Base-by-base conservation (phyloP, 2,797 vertebrate species). In the Coendou prehensilis region DNA sequence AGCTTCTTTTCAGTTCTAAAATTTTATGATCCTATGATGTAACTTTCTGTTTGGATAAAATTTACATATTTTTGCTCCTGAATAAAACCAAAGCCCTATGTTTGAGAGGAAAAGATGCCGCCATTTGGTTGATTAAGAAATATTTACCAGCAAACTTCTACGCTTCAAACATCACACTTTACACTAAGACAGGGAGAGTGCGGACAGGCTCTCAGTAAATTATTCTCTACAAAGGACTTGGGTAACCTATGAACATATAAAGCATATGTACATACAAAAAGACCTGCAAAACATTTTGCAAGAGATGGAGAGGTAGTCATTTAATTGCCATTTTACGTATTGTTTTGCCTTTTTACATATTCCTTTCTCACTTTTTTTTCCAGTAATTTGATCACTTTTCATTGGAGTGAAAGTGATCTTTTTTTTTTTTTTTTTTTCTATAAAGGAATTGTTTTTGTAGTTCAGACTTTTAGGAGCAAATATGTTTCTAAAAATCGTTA, bases 21-120 rank as follows among this genome's bases (percentile, higher is more conserved):
- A 79, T 84, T 94, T n/a, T 94, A 6, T 87, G 14, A 76, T 82
- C 30, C 45, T 84, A 57, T 75, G 59, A 90, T 87, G 23, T 84
- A 47, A 87, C 20, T 95, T 93, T 94, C 45, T 90, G n/a, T 81
- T 84, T 87, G 30, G 7, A 50, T 41, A 83, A 69, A 91, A 67
- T 84, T 69, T 94, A 50, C 3, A 47, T 63, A 8, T 56, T n/a
- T 94, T 84, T 47, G 33, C 20, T 41, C 73, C 20, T 59, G 47
- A 80, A 84, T 92, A 85, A 23, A 90, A 93, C 17, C 85, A 82
- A 95, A 94, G 2, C 11, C 3, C 37, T 93, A 30, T n/a, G 61
- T 87, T 87, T 73, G 47, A 71, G 23, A 37, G 20, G 63, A 94
- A 93, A 64, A 57, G 6, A 69, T 73, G 50, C 26, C 37, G 61